Evolutionary conservation across 37 sponge, comb jelly and placozoan species (phyloP), one percentile per base, ranked within the genome.

Genomic region (Chondrosia reniformis): DNA sequence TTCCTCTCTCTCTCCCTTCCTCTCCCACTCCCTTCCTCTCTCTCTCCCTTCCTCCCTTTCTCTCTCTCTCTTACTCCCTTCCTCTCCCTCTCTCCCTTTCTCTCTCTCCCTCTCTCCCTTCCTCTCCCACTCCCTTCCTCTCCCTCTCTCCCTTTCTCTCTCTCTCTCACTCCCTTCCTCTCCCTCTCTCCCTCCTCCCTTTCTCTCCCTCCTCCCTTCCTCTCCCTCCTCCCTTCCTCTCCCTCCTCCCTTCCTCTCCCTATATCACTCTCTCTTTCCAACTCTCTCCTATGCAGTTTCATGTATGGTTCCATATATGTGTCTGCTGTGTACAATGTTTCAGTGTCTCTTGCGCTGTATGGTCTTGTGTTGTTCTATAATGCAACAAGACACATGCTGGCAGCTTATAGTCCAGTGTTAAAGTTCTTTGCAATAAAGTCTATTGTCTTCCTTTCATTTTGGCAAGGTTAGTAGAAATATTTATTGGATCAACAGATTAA

Each of bases 391-490:
- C 67, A 80, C 0, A 79, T 98, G 8, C 89, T 98, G 39, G 75
- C 79, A 39, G 76, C 84, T 15, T 93, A 90, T 59, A 56, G 93
- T 56, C 99, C 99, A 25, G 91, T 98, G 21, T 76, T 98, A 39
- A 98, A 98, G 80, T 98, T 98, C 86, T 63, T 98, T 58, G 76
- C 88, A n/a, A 77, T 98, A 45, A 98, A 98, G 62, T 67, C 87
- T 7, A 85, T 98, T 24, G 80, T 98, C 33, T 95, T 98, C 59
- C 81, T 95, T 25, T 88, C 94, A 1, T 98, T 98, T 72, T 98
- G 99, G 99, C 99, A 98, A 91, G 96, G 99, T 91, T 38, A 75
- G 66, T 32, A n/a, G n/a, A n/a, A n/a, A n/a, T n/a, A n/a, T n/a
- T n/a, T n/a, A n/a, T n/a, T n/a, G n/a, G n/a, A n/a, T n/a, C n/a